These are phyloP conservation scores for Triplophysa siluroides DNA, from an alignment of 2,113 vertebrate genomes.

Conservation along the genomic window DNA sequence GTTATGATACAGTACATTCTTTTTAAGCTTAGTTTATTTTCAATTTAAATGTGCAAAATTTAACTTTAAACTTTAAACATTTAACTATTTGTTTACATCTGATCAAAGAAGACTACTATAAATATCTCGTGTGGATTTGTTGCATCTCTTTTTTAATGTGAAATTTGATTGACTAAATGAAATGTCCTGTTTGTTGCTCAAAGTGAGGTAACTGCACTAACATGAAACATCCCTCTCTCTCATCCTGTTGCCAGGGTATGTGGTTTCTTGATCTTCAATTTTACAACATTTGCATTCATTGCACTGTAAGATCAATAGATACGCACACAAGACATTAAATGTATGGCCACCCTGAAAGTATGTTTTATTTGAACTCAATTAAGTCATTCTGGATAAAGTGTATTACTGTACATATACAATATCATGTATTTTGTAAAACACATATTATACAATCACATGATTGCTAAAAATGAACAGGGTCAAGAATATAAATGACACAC, in stretches of 20 bases:
- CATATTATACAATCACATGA: neutral
- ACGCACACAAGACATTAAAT: neutral
- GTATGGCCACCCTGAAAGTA: neutral
- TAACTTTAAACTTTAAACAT: too few species aligned
- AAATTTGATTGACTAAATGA: neutral
- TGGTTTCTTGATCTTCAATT: constrained; percentile 3
- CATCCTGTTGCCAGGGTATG: neutral
- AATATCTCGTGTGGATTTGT: neutral
- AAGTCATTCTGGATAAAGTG: neutral
- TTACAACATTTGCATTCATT: neutral
- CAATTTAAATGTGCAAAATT: too few species aligned
- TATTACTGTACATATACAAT: neutral
- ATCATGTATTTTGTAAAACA: constrained; percentile 5
- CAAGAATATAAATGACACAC: neutral
- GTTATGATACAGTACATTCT: too few species aligned
- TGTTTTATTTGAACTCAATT: neutral
- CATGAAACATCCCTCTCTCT: neutral
- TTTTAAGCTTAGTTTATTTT: too few species aligned
- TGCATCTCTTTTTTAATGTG: neutral
- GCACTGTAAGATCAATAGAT: neutral
- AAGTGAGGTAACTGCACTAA: neutral
- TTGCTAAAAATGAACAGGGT: neutral
- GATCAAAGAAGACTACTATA: too few species aligned
- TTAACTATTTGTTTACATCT: too few species aligned
- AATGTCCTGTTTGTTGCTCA: neutral